Conservation (phyloP, 2,113 vertebrate genomes). For the Silurus meridionalis region DNA sequence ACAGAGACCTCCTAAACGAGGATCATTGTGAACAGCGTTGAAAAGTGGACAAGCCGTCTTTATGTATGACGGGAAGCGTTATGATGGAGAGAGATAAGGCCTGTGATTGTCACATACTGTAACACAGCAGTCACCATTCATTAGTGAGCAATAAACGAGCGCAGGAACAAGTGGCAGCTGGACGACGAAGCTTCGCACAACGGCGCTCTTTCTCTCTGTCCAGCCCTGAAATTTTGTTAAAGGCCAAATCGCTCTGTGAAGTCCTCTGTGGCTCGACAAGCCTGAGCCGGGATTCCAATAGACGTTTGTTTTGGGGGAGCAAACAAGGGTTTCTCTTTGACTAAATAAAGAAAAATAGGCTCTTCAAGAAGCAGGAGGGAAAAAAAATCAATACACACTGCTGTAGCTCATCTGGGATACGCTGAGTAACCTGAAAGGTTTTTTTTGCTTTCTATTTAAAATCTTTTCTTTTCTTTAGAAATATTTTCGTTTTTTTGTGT, state of each 20-base stretch:
- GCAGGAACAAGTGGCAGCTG: conserved; percentile 77
- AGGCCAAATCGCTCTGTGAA: conserved; percentile 73
- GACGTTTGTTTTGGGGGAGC: conserved; percentile 59
- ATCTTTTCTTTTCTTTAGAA: neutral
- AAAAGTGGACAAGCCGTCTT: conserved; percentile 86
- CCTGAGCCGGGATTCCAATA: conserved; percentile 63
- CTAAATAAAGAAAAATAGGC: conserved; percentile 63
- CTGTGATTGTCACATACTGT: conserved; percentile 81
- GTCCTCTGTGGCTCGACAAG: conserved; percentile 75
- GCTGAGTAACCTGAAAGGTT: conserved; percentile 20
- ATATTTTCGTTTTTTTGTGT: too few species aligned
- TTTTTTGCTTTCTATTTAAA: neutral
- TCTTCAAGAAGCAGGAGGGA: conserved; percentile 34
- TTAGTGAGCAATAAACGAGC: conserved; percentile 82
- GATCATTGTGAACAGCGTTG: conserved; percentile 64
- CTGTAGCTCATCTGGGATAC: conserved; percentile 34
- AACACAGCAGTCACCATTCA: conserved; percentile 85
- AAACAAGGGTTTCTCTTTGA: conserved; percentile 69
- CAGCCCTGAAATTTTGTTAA: conserved; percentile 74
- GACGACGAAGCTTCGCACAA: conserved; percentile 77
- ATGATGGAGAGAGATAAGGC: conserved; percentile 82
- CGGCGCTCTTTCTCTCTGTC: conserved; percentile 79
- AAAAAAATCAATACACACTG: conserved; percentile 40
- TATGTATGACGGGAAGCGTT: conserved; percentile 88
- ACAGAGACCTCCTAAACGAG: conserved; percentile 49